Base-by-base conservation (phyloP, 2,797 vertebrate genomes). In the Manis crassicaudata region DNA sequence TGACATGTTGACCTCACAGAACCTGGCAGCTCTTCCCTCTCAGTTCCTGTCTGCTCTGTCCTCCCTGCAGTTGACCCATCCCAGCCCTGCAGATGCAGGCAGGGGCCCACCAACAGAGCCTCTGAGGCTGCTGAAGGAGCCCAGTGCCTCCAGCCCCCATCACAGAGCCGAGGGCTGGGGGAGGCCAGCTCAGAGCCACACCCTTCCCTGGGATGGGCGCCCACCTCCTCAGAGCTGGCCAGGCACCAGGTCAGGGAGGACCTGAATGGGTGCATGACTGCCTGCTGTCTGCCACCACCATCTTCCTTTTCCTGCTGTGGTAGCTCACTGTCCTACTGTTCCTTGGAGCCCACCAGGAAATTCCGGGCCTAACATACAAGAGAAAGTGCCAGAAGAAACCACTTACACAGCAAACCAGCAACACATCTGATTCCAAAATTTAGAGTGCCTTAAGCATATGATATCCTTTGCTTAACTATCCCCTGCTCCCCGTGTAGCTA, bases 1-100 rank as follows among this genome's bases (percentile, higher is more conserved):
- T 92, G 76, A 96, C 37, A 84, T 91, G 52, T 52, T 92, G 76
- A 96, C 37, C 86, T 93, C 93, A 32, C 21, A 94, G 62, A 93
- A 96, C 83, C 94, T 93, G 76, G 91, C 37, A 70, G 0, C 85
- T 88, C 70, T 85, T 84, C 50, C 46, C 90, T 65, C 35, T 88
- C 68, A 3, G 60, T 79, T 91, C 60, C 88, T 95, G 35, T 35
- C 87, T 67, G 18, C 56, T 35, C 46, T 37, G 2, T 40, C 23
- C 40, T 73, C 29, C 84, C 76, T 81, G 17, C 20, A 11, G n/a
- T 50, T 54, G 68, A 63, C 70, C 67, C 60, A 35, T 32, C 70
- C 72, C 46, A 8, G 52, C 65, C 35, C 37, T 37, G 5, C 72
- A 50, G 77, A 76, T 52, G 25, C 50, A 93, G 63, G 67, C 37